Base-by-base conservation (phyloP, 2,888 invertebrate genomes). In the Polydrusus tereticollis region DNA sequence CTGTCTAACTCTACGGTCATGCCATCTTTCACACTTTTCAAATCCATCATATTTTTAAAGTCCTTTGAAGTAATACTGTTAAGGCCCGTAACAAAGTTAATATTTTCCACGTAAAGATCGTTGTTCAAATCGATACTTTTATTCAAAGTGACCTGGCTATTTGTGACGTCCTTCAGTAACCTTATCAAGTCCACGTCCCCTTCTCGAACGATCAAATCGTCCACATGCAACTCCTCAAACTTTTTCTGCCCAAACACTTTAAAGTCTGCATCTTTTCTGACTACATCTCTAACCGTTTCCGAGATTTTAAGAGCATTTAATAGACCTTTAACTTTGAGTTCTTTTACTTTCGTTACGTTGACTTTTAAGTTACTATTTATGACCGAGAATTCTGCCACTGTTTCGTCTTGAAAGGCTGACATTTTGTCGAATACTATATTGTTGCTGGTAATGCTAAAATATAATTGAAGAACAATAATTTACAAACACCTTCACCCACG, bases 21-120 rank as follows among this genome's bases (percentile, higher is more conserved):
- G 75, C 87, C 86, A 18, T 82, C 80, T 0, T 80, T 82, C 41
- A 77, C 78, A 20, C 78, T 82, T 58, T 86, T 81, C 0, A 68
- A 38, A 1, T 87, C 76, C 86, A 86, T 87, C 71, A 82, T 82
- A 7, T 78, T 76, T 1, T 86, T 85, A 76, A 89, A 87, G 18
- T 85, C 79, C 0, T 79, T 66, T 0, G 82, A 80, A 0, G 79
- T 75, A 38, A 88, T 83, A 16, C 83, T 86, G 77, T 88, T 88
- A 3, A 88, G 79, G 16, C 79, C 78, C 7, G 82, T 81, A 12
- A 78, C 76, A 77, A 88, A 87, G 63, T 81, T 82, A 2, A 89
- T 78, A 14, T 84, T 84, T 43, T 85, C 82, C 3, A 87, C 79
- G 41, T 79, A 78, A 21, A 86, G 80, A 33, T 76, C 57, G 43